Base-by-base conservation (phyloP, 2,797 vertebrate genomes). In the Steatocranus sp. region DNA sequence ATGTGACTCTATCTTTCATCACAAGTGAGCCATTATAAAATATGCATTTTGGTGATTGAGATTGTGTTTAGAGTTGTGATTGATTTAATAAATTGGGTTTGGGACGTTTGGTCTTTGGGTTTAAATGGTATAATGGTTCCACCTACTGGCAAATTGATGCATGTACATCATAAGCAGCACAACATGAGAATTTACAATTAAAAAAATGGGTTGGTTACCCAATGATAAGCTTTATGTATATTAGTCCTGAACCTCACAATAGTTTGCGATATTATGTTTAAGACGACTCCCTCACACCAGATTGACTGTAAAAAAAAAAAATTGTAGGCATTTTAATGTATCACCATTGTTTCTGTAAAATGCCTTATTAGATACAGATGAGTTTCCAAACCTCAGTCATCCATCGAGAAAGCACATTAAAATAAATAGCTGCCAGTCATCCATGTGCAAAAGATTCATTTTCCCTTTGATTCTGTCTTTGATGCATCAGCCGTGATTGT, bases 391-490 rank as follows among this genome's bases (percentile, higher is more conserved):
- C 79, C 83, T 90, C 87, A 88, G 78, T 34, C 81, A 20, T 46
- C 73, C 84, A 50, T 34, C 25, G 77, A 81, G 74, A 76, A 46
- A 88, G 77, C 82, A 56, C 85, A 84, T 73, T 90, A 84, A 94
- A 94, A 94, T 94, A 95, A 94, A 94, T 91, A 94, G 11, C 88
- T 91, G 93, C 74, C 94, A 95, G 91, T 95, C 93, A 93, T 80
- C 84, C 86, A 83, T 90, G 88, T 90, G 91, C 82, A 85, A 88
- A 83, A 80, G 88, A 90, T 92, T 87, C 34, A 89, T 90, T 80
- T 79, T 73, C 38, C 74, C 73, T 84, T 76, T 63, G 75, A 90
- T 90, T 75, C 76, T 73, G 20, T 73, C 78, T 83, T 76, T 81
- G 81, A 61, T 78, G 61, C 66, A 83, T 70, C 17, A 75, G 75